Evolutionary conservation across 2,797 vertebrate species (phyloP), one percentile per base, ranked within the genome.

Genomic region (Enteromius viviparus): DNA sequence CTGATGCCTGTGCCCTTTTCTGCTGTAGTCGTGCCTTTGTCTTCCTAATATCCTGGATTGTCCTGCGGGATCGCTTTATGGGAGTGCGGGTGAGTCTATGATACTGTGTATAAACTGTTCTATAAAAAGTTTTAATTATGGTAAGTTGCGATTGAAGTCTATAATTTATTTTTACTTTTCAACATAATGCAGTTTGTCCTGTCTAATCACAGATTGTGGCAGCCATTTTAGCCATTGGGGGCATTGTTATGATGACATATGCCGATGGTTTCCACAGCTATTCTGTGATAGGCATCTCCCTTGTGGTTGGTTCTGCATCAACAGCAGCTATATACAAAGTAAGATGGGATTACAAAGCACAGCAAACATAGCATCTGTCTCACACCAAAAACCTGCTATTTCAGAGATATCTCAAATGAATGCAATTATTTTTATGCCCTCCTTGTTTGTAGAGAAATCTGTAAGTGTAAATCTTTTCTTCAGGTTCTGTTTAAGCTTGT

Each of bases 1-100:
- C 98, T 86, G 98, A 99, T 85, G 97, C 94, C 91, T 98, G 97
- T 21, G 96, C 96, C 29, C 96, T 99, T 88, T 99, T 99, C 95
- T 99, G 98, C 95, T 99, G 98, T 93, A 98, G 98, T 95, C 98
- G 97, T 93, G 98, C 98, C 88, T 99, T 99, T 78, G 97, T 99
- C 90, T 99, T 99, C 94, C 95, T 99, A 92, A 96, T 99, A 88
- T 99, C 98, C 66, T 99, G 98, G 98, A 98, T 97, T 86, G 97
- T 99, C 89, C 96, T 99, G 89, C 95, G 97, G 93, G 97, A 99
- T 93, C 97, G 97, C 90, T 99, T 99, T 94, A 97, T 99, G 97
- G 98, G 97, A 88, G 96, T 99, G 92, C 95, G 97, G 96, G 98
- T 99, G 96, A 97, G 97, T 42, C 34, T 42, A 9, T 79, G 7